Conservation (phyloP, 2,113 vertebrate species). For the Aptenodytes patagonicus region DNA sequence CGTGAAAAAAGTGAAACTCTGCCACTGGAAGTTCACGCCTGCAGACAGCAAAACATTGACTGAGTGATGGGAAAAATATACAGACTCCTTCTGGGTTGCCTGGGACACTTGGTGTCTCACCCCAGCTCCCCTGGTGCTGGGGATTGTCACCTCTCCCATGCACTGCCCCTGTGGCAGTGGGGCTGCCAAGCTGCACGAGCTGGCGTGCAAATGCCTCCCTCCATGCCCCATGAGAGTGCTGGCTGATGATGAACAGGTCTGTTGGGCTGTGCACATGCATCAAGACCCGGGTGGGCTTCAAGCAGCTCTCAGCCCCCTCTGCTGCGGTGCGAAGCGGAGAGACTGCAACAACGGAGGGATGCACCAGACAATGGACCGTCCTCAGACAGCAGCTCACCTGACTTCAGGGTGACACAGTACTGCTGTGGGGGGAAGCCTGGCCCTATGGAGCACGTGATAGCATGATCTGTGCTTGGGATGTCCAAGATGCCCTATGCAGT, state of each 20-base stretch:
- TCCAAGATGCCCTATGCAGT: neutral
- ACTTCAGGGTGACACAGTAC: neutral
- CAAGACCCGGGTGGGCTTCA: neutral
- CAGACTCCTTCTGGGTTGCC: neutral
- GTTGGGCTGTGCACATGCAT: neutral
- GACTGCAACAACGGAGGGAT: neutral
- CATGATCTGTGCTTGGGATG: neutral
- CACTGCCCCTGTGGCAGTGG: accelerated
- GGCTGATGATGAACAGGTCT: neutral
- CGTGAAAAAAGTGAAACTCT: neutral
- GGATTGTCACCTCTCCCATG: neutral
- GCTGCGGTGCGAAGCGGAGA: neutral
- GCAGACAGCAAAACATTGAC: neutral
- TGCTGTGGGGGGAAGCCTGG: neutral
- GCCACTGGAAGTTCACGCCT: neutral
- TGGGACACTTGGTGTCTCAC: neutral
- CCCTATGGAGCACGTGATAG: neutral
- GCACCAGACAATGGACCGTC: accelerated
- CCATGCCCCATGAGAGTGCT: neutral
- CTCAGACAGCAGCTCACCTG: neutral
- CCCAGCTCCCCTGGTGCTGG: neutral
- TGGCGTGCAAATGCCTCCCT: neutral
- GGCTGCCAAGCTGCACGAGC: accelerated
- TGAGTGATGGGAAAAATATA: neutral
- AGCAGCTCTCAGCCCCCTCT: neutral